A percentile compares a stretch with the other conserved stretches of the same genome.
Conservation (phyloP, 2,888 invertebrate species). For the Heterodera filipjevi region DNA sequence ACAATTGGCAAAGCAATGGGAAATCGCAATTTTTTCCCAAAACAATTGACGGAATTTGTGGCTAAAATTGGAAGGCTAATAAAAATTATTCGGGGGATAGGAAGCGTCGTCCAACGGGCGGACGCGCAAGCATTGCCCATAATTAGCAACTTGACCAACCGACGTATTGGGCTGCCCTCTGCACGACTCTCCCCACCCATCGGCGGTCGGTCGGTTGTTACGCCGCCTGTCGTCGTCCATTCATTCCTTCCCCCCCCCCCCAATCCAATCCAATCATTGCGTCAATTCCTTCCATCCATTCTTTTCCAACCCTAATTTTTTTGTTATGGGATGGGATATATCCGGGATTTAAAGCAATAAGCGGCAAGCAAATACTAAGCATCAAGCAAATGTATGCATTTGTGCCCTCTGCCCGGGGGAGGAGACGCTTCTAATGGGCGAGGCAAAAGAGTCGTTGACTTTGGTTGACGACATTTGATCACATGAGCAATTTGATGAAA, state of each 20-base stretch:
- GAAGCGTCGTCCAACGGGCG: neutral
- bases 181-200: neutral
- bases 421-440: too few relatives aligned
- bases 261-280: neutral
- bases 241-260: neutral
- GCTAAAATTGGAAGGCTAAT: too few relatives aligned
- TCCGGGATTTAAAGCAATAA: neutral
- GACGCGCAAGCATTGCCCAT: neutral
- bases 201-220: too few relatives aligned
- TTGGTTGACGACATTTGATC: too few relatives aligned
- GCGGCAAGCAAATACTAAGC: neutral
- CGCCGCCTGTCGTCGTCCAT: neutral
- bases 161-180: neutral
- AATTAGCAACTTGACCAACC: neutral
- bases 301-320: neutral
- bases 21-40: too few relatives aligned
- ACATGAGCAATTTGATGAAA: too few relatives aligned
- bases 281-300: constrained; percentile 1
- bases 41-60: too few relatives aligned
- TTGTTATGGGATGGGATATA: neutral
- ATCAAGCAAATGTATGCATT: neutral
- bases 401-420: too few relatives aligned
- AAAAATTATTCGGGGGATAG: too few relatives aligned
- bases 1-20: too few relatives aligned
- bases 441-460: too few relatives aligned